A percentile compares a stretch with the other conserved stretches of the same genome.
These are phyloP conservation scores for Oryzias sinensis DNA, from an alignment of 2,797 vertebrate species.

Conservation along the genomic window DNA sequence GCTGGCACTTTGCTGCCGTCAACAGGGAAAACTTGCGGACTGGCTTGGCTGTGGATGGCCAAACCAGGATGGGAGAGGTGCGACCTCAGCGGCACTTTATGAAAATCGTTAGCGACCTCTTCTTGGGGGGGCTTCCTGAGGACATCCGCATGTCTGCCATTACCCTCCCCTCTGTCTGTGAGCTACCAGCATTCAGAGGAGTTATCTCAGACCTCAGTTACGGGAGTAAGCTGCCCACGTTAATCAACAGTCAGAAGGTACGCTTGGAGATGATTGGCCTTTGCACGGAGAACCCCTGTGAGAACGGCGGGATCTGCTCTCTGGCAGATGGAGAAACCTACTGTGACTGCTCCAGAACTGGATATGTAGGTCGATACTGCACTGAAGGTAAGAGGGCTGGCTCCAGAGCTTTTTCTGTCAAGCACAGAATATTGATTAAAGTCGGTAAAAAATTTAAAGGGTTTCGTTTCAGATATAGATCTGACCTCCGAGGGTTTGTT, in stretches of 20 bases:
- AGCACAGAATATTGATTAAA: conserved; percentile 49
- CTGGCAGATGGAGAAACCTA: conserved; percentile 88
- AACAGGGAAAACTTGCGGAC: conserved; percentile 88
- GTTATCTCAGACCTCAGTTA: conserved; percentile 93
- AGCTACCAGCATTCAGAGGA: conserved; percentile 86
- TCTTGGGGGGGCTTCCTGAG: conserved; percentile 88
- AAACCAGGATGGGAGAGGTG: conserved; percentile 85
- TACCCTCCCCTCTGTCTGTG: conserved; percentile 85
- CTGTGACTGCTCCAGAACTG: conserved; percentile 95
- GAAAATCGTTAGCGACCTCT: conserved; percentile 95
- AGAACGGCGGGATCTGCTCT: conserved; percentile 94
- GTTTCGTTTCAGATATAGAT: conserved; percentile 28
- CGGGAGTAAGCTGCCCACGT: conserved; percentile 86
- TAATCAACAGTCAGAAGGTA: conserved; percentile 88
- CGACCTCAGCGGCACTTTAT: conserved; percentile 89
- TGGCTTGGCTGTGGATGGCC: conserved; percentile 85
- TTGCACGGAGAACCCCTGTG: conserved; percentile 91
- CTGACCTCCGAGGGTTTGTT: conserved; percentile 9
- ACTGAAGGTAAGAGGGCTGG: conserved; percentile 89
- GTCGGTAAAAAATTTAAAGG: conserved; percentile 41
- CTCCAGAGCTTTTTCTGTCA: conserved; percentile 50
- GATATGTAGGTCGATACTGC: conserved; percentile 91
- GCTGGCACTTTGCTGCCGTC: conserved; percentile 91
- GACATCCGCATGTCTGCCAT: conserved; percentile 89
- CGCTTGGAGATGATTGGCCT: conserved; percentile 90